Percentiles rank a stretch among this genome's conserved stretches.
Evolutionary conservation across 2,888 invertebrate genomes (phyloP).

Genomic region (Maniola hyperantus): DNA sequence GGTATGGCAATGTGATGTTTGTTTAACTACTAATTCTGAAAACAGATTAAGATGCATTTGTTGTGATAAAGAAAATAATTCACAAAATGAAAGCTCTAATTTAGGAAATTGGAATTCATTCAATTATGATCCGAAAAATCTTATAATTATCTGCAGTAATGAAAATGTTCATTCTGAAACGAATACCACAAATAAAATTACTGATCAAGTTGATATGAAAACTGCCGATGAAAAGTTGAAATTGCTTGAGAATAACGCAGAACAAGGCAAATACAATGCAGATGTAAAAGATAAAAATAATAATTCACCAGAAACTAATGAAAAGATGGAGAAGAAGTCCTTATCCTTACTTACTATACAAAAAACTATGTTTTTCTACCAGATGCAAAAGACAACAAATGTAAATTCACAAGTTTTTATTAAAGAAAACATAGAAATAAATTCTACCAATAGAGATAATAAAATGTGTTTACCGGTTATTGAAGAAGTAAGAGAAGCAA

Average conservation of each 20-base stretch:
- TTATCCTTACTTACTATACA: background rate
- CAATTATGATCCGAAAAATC: background rate
- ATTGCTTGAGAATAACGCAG: background rate
- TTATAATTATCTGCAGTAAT: background rate
- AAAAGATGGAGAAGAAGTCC: background rate
- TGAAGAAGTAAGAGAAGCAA: slow-evolving; percentile 11
- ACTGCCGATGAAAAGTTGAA: background rate
- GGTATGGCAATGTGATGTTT: slow-evolving; percentile 60
- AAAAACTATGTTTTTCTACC: background rate
- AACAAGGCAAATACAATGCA: background rate
- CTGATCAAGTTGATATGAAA: background rate
- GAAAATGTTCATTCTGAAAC: background rate
- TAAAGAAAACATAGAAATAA: background rate
- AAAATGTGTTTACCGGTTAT: background rate
- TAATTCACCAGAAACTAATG: background rate
- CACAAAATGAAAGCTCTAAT: background rate
- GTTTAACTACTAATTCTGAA: slow-evolving; percentile 48
- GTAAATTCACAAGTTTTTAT: background rate
- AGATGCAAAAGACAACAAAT: background rate
- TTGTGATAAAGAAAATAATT: slow-evolving; percentile 48
- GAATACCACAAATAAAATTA: background rate
- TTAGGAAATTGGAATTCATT: background rate
- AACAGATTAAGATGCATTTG: slow-evolving; percentile 52
- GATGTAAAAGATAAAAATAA: background rate
- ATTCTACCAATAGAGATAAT: background rate